Evolutionary conservation across 2,113 vertebrate genomes (phyloP).

Genomic region (Balaenoptera acutorostrata): DNA sequence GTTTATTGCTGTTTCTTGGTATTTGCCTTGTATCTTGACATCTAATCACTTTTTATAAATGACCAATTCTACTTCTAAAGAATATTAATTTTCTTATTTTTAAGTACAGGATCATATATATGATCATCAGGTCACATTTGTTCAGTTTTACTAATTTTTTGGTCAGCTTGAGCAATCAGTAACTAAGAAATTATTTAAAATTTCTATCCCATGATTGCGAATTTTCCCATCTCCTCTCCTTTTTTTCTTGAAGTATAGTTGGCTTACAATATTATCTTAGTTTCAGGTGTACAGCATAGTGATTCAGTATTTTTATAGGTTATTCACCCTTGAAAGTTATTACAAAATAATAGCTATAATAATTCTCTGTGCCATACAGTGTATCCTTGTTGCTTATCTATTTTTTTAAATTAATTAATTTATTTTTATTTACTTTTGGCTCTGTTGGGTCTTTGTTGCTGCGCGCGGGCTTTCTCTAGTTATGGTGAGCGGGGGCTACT

Average conservation of each 20-base stretch:
- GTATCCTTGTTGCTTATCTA: neutral
- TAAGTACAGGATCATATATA: neutral
- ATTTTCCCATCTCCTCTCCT: neutral
- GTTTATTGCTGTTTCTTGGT: neutral
- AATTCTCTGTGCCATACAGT: neutral
- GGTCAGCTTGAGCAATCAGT: neutral
- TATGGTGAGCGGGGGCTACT: too few relatives aligned
- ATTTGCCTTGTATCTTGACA: neutral
- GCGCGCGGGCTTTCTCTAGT: too few relatives aligned
- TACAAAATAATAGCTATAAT: neutral
- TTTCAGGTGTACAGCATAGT: neutral
- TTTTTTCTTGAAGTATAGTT: neutral
- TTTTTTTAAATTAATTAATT: neutral
- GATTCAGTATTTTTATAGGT: neutral
- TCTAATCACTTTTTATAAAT: neutral
- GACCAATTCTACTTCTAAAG: neutral
- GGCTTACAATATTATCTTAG: neutral
- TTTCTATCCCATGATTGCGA: neutral
- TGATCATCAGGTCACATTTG: neutral
- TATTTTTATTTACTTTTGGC: too few relatives aligned
- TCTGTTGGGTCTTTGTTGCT: too few relatives aligned
- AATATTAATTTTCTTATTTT: neutral
- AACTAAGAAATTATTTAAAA: neutral
- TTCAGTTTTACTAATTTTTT: neutral
- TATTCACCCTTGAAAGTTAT: neutral